Evolutionary conservation across 2,113 vertebrate species (phyloP).

Genomic region (Platichthys flesus): DNA sequence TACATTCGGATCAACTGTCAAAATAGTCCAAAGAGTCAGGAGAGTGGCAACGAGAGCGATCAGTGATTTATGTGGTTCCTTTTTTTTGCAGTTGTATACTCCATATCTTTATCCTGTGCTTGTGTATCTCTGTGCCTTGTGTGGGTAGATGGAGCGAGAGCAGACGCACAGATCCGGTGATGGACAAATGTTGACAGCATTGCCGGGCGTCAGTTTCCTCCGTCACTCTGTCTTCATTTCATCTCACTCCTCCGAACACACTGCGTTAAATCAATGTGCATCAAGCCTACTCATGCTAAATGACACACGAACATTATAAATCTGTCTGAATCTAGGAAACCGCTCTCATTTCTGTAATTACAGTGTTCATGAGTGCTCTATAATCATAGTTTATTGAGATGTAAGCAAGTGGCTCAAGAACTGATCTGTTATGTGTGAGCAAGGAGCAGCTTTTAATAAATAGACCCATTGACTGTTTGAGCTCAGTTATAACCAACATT

Average conservation of each 20-base stretch:
- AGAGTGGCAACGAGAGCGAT: conserved; percentile 20
- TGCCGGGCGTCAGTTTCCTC: conserved; percentile 59
- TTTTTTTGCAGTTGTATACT: conserved; percentile 2
- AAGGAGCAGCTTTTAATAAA: not conserved
- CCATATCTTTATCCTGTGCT: conserved; percentile 40
- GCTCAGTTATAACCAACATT: conserved; percentile 11
- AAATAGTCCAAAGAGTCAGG: conserved; percentile 27
- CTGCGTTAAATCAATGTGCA: conserved; percentile 55
- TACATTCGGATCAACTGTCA: conserved; percentile 56
- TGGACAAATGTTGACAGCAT: conserved; percentile 74
- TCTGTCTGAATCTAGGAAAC: conserved; percentile 36
- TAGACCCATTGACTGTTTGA: not conserved
- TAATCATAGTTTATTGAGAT: conserved; percentile 41
- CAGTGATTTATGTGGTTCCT: conserved; percentile 14
- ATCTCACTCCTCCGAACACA: conserved; percentile 68
- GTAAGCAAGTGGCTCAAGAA: conserved; percentile 28
- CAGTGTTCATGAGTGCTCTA: conserved; percentile 23
- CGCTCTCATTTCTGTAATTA: conserved; percentile 46
- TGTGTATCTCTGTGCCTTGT: conserved; percentile 27
- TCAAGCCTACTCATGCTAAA: conserved; percentile 49
- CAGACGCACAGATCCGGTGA: conserved; percentile 55
- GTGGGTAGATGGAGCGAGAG: conserved; percentile 61
- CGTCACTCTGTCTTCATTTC: conserved; percentile 60
- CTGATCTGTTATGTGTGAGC: conserved; percentile 10
- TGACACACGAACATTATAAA: conserved; percentile 30